A percentile compares a stretch with the other conserved stretches of the same genome.
phyloP scores from a whole-genome alignment of 2,888 invertebrate species.

The Acleris holmiana region DNA sequence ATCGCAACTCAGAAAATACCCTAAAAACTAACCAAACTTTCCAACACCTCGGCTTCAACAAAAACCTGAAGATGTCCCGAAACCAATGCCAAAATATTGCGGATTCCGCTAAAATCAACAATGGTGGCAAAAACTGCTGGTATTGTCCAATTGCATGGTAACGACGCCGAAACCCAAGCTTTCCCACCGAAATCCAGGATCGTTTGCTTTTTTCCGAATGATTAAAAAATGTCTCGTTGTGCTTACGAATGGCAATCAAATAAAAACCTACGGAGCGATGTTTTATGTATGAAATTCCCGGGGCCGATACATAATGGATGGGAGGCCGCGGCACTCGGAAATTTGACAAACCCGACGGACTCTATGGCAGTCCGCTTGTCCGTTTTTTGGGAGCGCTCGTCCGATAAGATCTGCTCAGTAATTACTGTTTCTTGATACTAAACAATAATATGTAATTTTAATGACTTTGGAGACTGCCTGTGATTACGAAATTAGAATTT shows the following conservation, averaged over 20 bases:
- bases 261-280: conserved; percentile 82
- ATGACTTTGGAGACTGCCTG: not conserved
- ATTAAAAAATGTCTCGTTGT: conserved; percentile 66
- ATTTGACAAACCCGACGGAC: conserved; percentile 77
- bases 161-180: conserved; percentile 60
- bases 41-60: conserved; percentile 7
- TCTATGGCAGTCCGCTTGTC: conserved; percentile 65
- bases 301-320: conserved; percentile 80
- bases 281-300: conserved; percentile 78
- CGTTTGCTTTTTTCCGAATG: conserved; percentile 69
- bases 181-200: conserved; percentile 76
- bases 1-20: conserved; percentile 46
- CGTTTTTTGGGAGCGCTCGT: conserved; percentile 60
- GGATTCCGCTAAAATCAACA: conserved; percentile 58
- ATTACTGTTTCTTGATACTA: conserved; percentile 19
- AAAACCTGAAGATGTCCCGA: conserved; percentile 41
- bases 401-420: conserved; percentile 60
- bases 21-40: conserved; percentile 45
- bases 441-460: not conserved
- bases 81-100: conserved; percentile 54
- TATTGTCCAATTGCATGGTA: conserved; percentile 67
- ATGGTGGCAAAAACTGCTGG: conserved; percentile 58
- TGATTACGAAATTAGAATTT: no score
- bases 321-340: conserved; percentile 71
- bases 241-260: conserved; percentile 75